Evolutionary conservation across 2,797 vertebrate species (phyloP), one percentile per base, ranked within the genome.

Genomic region (Channallabes apus): DNA sequence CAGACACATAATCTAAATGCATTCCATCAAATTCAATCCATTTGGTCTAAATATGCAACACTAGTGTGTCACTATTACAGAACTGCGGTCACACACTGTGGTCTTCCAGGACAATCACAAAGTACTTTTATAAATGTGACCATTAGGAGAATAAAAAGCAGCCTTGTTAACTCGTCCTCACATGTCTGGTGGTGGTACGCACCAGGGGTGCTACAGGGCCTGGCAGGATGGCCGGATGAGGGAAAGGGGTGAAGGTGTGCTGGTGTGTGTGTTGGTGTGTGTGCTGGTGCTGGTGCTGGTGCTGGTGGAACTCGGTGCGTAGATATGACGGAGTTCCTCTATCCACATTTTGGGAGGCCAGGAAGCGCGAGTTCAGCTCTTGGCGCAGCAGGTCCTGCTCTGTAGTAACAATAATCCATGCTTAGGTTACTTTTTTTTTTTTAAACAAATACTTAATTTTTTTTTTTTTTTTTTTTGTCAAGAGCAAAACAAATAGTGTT

Each of bases 251-350:
- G 95, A 99, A 99, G 93, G 98, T 99, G 93, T 99, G 98, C 96
- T 99, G 98, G 96, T 99, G 98, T 27, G 98, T 99, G 95, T 99
- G 98, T 94, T 99, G 98, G 94, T 99, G 98, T 12, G 97, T 99
- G 95, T 99, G 98, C 95, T 99, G 98, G 95, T 99, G 98, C 95
- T 99, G 98, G 93, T 99, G 98, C 94, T 98, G 97, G 91, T 99
- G 98, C 92, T 99, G 98, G 93, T 99, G 98, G 95, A 99, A 99
- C 96, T 99, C 98, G 0, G 98, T 99, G 92, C 98, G 96, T 94
- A 99, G 95, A 96, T 98, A 99, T 3, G 97, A 97, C 0, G 97
- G 97, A 76, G 97, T 96, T 18, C 98, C 97, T 0, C 97, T 97
- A 91, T 99, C 98, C 0, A 96, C 96, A 20, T 96, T 98, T 94